phyloP scores from a whole-genome alignment of 64 coral and sea anemone genomes.

The Cladopsammia gracilis region DNA sequence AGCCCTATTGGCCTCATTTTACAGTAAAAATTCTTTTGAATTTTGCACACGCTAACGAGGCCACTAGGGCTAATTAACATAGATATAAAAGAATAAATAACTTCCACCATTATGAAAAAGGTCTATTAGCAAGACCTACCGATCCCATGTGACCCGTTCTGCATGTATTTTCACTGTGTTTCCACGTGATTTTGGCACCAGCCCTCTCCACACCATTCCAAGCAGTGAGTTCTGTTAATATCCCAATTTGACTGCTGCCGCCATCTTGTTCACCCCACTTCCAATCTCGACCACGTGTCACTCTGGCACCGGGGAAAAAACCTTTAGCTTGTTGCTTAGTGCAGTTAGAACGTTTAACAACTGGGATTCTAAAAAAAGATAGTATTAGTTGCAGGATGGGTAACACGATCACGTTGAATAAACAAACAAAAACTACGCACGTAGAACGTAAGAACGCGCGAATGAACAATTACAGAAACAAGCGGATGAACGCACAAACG shows the following conservation, averaged over 20 bases:
- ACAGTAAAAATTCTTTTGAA: too few species aligned
- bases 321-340: constrained; percentile 53
- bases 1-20: too few species aligned
- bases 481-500: too few species aligned
- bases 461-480: too few species aligned
- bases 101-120: too few species aligned
- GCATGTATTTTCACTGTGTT: constrained; percentile 38
- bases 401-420: too few species aligned
- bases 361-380: constrained; percentile 19
- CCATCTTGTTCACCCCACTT: constrained; percentile 84
- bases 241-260: constrained; percentile 53
- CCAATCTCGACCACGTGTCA: constrained; percentile 82
- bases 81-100: too few species aligned
- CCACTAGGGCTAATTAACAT: too few species aligned
- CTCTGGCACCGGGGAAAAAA: constrained; percentile 65
- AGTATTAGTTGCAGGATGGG: too few species aligned
- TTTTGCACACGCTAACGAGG: too few species aligned
- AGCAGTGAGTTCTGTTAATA: constrained; percentile 28
- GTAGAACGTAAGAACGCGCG: too few species aligned
- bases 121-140: constrained; percentile 46
- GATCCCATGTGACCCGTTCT: constrained; percentile 60
- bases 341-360: constrained; percentile 59
- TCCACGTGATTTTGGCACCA: constrained; percentile 64
- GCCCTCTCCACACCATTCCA: constrained; percentile 40
- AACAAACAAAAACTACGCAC: too few species aligned